Evolutionary conservation across 2,888 invertebrate species (phyloP), one percentile per base, ranked within the genome.

Genomic region (Laspeyria flexula): DNA sequence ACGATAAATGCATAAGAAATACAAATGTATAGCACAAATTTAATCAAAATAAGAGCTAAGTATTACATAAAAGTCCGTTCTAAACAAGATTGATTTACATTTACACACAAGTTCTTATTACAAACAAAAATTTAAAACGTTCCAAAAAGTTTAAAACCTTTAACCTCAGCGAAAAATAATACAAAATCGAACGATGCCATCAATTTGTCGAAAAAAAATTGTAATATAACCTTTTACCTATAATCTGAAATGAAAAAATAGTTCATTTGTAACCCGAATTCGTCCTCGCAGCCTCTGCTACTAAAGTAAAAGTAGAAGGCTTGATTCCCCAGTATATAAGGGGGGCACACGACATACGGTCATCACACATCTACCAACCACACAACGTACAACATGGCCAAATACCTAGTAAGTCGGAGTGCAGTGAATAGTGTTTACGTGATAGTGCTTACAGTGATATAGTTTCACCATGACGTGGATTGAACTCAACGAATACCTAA

Each of bases 391-490:
- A 74, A 81, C 75, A 92, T 92, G 92, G 88, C 90, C 75, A 88
- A 86, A 85, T 88, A 86, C 86, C 89, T 92, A 77, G 92, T 92
- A 92, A 92, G 92, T 91, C 69, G 87, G 87, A 88, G 83, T 91
- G 90, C 89, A 90, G 90, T 90, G 90, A 39, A 59, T 60, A 58
- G 61, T 69, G 65, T 62, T 41, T 39, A 58, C 58, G 62, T 50
- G 39, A 40, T 33, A 41, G 65, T 66, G 68, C 15, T 37, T 38
- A 40, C 39, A 52, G 51, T 52, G 51, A 41, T 45, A 51, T 52
- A 45, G 51, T 52, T 52, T 7, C 29, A 5, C 39, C 34, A 33
- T 30, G 41, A 50, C 38, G 3, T 33, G 41, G 23, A 45, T 40
- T 45, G 45, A 37, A 51, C 37, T 37, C 12, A 12, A 9, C 48